Evolutionary conservation across 2,888 invertebrate species (phyloP).

Genomic region (Drosophila merina): DNA sequence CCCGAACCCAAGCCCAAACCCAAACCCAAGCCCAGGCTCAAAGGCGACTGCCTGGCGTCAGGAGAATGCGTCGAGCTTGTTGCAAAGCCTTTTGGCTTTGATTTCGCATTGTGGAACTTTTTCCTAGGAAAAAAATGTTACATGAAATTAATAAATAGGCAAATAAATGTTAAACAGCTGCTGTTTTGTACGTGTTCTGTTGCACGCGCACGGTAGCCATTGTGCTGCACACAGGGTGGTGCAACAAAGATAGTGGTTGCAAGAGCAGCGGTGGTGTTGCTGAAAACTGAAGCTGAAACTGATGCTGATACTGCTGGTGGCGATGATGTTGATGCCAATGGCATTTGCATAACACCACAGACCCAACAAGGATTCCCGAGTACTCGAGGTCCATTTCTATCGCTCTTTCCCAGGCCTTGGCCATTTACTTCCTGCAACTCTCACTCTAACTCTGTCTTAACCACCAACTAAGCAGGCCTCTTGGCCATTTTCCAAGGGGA

Average conservation of each 20-base stretch:
- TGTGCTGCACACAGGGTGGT: slow-evolving; percentile 78
- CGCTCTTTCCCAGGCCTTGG: slow-evolving; percentile 36
- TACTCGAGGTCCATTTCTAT: slow-evolving; percentile 11
- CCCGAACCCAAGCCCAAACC: slow-evolving; percentile 25
- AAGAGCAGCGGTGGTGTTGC: not conserved
- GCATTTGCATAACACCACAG: slow-evolving; percentile 71
- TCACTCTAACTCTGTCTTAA: slow-evolving; percentile 3
- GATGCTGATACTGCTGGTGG: slow-evolving; percentile 23
- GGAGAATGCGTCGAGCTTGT: slow-evolving; percentile 79
- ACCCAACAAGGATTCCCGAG: slow-evolving; percentile 25
- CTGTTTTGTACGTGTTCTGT: slow-evolving; percentile 79
- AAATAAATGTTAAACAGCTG: slow-evolving; percentile 78
- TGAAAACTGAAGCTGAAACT: not conserved
- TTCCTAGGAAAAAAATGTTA: slow-evolving; percentile 80
- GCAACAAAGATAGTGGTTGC: not conserved
- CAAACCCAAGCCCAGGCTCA: slow-evolving; percentile 5
- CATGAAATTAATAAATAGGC: slow-evolving; percentile 80
- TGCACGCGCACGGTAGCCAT: slow-evolving; percentile 78
- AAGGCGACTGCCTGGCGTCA: slow-evolving; percentile 76
- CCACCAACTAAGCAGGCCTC: slow-evolving; percentile 29
- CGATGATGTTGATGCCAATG: slow-evolving; percentile 47
- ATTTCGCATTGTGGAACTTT: slow-evolving; percentile 77
- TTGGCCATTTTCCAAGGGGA: slow-evolving; percentile 21
- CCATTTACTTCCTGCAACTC: slow-evolving; percentile 33
- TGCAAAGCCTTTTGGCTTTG: slow-evolving; percentile 67